Evolutionary conservation across 53 echinoderm and acorn worm species (phyloP).

Genomic region (Crossaster papposus): DNA sequence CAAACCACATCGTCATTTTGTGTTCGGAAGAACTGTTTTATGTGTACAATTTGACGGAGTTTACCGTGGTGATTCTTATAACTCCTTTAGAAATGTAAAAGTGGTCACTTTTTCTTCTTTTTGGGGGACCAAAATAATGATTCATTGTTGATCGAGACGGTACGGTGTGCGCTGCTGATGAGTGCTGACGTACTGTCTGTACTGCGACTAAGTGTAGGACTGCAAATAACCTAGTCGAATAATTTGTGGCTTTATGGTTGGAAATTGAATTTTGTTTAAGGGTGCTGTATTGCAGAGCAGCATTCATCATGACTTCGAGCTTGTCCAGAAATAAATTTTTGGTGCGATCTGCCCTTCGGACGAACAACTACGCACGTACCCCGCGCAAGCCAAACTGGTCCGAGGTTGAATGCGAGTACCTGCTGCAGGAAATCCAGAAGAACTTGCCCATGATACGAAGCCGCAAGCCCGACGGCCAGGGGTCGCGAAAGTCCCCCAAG

Average conservation of each 20-base stretch:
- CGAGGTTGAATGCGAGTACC: constrained; percentile 53
- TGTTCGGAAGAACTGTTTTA: background rate
- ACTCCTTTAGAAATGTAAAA: background rate
- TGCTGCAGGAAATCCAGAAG: constrained; percentile 48
- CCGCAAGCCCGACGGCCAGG: constrained; percentile 26
- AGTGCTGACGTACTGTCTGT: too few species aligned
- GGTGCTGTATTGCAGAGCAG: too few species aligned
- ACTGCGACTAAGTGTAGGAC: too few species aligned
- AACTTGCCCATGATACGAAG: constrained; percentile 47
- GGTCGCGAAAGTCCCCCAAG: constrained; percentile 38
- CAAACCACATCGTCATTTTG: background rate
- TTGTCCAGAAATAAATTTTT: constrained; percentile 20
- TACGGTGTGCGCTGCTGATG: too few species aligned
- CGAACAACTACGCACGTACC: constrained; percentile 26
- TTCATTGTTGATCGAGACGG: too few species aligned
- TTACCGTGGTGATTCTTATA: background rate
- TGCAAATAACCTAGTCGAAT: too few species aligned
- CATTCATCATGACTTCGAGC: background rate
- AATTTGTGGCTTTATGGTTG: too few species aligned
- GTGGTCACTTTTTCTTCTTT: background rate
- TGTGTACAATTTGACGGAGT: too few species aligned
- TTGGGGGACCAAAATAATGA: too few species aligned
- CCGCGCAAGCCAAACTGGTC: constrained; percentile 58
- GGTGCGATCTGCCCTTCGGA: constrained; percentile 35
- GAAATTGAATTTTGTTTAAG: too few species aligned